Base-by-base conservation (phyloP, 2,888 invertebrate species). In the Hirtodrosophila histrioides region DNA sequence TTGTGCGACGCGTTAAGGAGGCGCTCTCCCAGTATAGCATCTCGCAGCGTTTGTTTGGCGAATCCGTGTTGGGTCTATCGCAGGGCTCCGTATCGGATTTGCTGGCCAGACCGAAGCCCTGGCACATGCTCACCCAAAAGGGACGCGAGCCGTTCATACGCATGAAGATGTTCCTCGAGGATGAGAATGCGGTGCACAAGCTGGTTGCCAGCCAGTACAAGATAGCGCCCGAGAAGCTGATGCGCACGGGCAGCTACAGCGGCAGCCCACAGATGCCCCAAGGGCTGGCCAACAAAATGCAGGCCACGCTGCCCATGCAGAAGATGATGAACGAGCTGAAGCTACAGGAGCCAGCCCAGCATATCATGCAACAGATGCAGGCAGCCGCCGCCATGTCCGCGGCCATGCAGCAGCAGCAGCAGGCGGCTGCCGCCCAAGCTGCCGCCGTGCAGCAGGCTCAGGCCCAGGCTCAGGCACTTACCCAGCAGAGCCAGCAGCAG, bases 51-150 rank as follows among this genome's bases (percentile, higher is more conserved):
- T 93, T 99, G 48, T 99, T 99, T 90, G 99, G 99, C 7, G 99
- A 99, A 92, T 97, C 97, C 1, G 99, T 99, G n/a, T 93, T 99
- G 63, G 98, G 98, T 0, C 92, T 98, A 53, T 98, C 98, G 1
- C 98, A 98, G 91, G 99, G 99, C 36, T 98, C 98, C 4, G 99
- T 99, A 0, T 99, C 98, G 45, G 99, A 99, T 92, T 93, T 99
- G 40, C 93, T 99, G 71, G 99, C 99, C 24, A 93, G 99, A 51
- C 99, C 99, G 35, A 99, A 99, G 91, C 98, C 99, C 0, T 99
- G 99, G 99, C 97, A 98, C 90, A 98, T 99, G 98, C 93, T 99
- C 49, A 99, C 99, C 10, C 97, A 97, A 90, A 98, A 98, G 91
- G 98, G 98, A 1, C 94, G 98, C 27, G 98, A 99, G 90, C 99